Evolutionary conservation across 2,888 invertebrate genomes (phyloP).

Genomic region (Ormyrus labotus): DNA sequence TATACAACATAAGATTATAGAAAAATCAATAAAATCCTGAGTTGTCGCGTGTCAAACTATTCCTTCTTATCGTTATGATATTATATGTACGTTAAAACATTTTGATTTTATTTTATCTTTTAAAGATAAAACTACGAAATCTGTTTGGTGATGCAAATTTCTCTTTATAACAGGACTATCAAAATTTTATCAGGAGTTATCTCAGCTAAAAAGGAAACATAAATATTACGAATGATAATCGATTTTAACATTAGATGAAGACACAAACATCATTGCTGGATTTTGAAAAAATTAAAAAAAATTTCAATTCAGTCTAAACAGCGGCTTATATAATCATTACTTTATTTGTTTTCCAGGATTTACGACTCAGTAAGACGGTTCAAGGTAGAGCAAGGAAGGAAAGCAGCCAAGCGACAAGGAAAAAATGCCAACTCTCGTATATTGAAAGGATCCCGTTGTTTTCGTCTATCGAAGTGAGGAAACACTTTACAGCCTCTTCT

Average conservation of each 20-base stretch:
- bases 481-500: neutral
- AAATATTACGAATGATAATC: no score
- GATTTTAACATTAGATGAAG: no score
- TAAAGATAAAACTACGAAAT: neutral
- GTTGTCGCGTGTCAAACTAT: neutral
- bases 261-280: no score
- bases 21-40: neutral
- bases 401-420: neutral
- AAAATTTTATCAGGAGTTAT: no score
- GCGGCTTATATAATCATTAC: no score
- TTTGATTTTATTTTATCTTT: neutral
- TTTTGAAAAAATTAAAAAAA: no score
- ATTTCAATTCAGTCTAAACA: no score
- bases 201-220: no score
- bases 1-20: conserved; percentile 9
- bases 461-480: conserved; percentile 6
- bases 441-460: conserved; percentile 27
- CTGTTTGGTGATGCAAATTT: no score
- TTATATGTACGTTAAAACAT: neutral
- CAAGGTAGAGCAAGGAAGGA: neutral
- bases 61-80: neutral
- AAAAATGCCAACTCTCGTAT: neutral
- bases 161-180: no score
- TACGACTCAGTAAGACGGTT: no score
- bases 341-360: no score